Percentiles rank a stretch among this genome's conserved stretches.
phyloP scores from a whole-genome alignment of 2,797 vertebrate species.

The Percopsis omiscomaycus region DNA sequence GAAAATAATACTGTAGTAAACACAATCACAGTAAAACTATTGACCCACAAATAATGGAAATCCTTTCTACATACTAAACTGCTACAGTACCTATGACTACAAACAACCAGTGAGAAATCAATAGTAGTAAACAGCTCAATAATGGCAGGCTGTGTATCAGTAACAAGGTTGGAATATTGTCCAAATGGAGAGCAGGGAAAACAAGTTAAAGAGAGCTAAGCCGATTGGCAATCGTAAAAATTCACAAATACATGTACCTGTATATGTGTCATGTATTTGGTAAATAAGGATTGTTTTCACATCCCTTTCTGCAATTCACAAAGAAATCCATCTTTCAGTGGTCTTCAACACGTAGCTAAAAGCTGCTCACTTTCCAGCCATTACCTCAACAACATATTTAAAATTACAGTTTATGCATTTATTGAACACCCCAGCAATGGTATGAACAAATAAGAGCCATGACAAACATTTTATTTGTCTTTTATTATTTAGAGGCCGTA shows the following conservation, averaged over 20 bases:
- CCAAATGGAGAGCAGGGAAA: background rate
- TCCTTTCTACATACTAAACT: background rate
- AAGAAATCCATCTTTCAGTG: background rate
- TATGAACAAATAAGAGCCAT: background rate
- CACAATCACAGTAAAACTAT: constrained; percentile 13
- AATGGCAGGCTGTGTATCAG: constrained; percentile 8
- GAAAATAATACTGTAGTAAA: constrained; percentile 30
- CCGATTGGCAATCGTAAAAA: background rate
- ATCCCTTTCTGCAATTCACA: background rate
- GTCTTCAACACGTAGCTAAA: background rate
- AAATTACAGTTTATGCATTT: background rate
- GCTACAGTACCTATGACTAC: background rate
- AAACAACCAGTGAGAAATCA: constrained; percentile 15
- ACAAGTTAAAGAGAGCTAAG: background rate
- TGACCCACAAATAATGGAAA: background rate
- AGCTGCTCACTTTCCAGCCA: background rate
- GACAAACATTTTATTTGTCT: background rate
- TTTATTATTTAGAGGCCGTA: background rate
- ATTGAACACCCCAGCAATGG: background rate
- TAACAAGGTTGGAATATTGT: constrained; percentile 8
- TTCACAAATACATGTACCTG: constrained; percentile 4
- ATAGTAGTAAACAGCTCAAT: constrained; percentile 9
- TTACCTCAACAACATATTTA: background rate
- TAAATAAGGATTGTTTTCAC: constrained; percentile 4
- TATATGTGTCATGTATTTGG: constrained; percentile 7